Percentiles rank a stretch among this genome's conserved stretches.
Evolutionary conservation across 2,888 invertebrate species (phyloP).

Genomic region (Lissocephala sabroskyi): DNA sequence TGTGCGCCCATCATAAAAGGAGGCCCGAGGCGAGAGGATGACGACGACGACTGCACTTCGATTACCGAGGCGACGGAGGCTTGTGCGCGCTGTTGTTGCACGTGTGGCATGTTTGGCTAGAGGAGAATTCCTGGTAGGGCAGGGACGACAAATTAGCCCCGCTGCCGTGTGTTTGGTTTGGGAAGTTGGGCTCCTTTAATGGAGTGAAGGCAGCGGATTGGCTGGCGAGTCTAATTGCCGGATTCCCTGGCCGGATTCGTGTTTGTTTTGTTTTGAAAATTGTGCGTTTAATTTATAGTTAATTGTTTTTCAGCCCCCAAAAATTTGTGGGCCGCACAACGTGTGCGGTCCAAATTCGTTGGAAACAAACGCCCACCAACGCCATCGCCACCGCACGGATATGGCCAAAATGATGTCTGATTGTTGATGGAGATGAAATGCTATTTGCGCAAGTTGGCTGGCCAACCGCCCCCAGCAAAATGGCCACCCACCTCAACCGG

Average conservation of each 20-base stretch:
- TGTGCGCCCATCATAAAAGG: slow-evolving; percentile 60
- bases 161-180: slow-evolving; percentile 31
- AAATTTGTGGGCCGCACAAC: slow-evolving; percentile 30
- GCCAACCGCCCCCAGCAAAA: slow-evolving; percentile 34
- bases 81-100: slow-evolving; percentile 50
- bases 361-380: slow-evolving; percentile 14
- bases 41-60: slow-evolving; percentile 46
- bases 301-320: slow-evolving; percentile 61
- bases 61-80: too few species aligned
- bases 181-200: slow-evolving; percentile 57
- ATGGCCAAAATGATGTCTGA: slow-evolving; percentile 47
- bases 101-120: slow-evolving; percentile 56
- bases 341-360: slow-evolving; percentile 55
- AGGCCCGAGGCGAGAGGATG: slow-evolving; percentile 6
- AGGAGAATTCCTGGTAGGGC: slow-evolving; percentile 53
- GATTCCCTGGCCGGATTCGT: slow-evolving; percentile 28
- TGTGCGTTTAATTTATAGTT: slow-evolving; percentile 62
- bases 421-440: slow-evolving; percentile 50
- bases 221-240: slow-evolving; percentile 56
- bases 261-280: slow-evolving; percentile 62
- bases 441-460: slow-evolving; percentile 13
- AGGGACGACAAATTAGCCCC: slow-evolving; percentile 50
- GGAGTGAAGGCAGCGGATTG: slow-evolving; percentile 39
- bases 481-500: slow-evolving; percentile 53
- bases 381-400: too few species aligned